These are phyloP conservation scores for Amphipoea oculea DNA, from an alignment of 2,888 invertebrate species.

Conservation along the genomic window DNA sequence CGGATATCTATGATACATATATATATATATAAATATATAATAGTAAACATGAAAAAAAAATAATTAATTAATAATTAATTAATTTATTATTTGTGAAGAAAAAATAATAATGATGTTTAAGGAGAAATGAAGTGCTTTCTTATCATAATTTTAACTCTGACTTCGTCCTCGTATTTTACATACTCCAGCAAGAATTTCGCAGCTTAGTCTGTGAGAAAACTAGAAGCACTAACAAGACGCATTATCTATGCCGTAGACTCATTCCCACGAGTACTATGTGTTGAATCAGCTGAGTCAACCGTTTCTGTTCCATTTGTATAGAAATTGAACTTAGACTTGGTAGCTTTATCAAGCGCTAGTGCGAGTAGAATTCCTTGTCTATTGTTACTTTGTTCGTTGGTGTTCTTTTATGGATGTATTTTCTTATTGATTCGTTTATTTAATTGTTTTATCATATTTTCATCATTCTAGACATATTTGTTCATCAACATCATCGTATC, in stretches of 20 bases:
- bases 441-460: background rate
- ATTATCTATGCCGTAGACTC: constrained; percentile 55
- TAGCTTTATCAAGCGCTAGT: constrained; percentile 21
- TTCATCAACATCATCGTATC: background rate
- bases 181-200: constrained; percentile 14
- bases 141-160: too few species aligned
- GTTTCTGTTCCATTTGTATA: constrained; percentile 50
- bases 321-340: constrained; percentile 44
- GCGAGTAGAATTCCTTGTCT: constrained; percentile 4
- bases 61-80: too few species aligned
- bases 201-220: constrained; percentile 40
- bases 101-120: too few species aligned
- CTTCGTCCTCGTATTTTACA: constrained; percentile 15
- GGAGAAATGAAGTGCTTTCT: too few species aligned
- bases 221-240: constrained; percentile 61
- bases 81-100: too few species aligned
- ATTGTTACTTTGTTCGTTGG: background rate
- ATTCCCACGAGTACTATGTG: constrained; percentile 42
- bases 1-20: too few species aligned
- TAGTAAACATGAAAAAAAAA: too few species aligned
- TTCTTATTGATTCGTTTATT: background rate
- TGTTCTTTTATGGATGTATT: constrained; percentile 8
- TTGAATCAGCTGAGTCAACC: constrained; percentile 55
- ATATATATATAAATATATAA: too few species aligned
- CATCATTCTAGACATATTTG: background rate